Conservation (phyloP, 2,888 invertebrate species). For the Parnassius mnemosyne region DNA sequence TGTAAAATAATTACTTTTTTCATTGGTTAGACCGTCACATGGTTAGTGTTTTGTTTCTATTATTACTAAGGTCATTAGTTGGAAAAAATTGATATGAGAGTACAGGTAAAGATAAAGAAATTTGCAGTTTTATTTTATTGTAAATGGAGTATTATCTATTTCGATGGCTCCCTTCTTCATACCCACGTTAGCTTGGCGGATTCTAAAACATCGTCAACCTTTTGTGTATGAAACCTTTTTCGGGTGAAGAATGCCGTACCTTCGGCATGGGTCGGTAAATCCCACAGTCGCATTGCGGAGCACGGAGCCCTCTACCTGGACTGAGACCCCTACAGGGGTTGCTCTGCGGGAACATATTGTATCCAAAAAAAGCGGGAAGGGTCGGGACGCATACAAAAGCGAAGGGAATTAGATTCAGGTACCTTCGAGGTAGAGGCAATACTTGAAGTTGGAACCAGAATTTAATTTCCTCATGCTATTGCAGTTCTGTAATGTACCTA, state of each 20-base stretch:
- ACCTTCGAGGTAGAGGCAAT: slow-evolving; percentile 27
- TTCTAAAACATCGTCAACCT: slow-evolving; percentile 28
- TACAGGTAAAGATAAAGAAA: slow-evolving; percentile 18
- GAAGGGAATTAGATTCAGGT: slow-evolving; percentile 47
- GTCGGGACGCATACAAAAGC: slow-evolving; percentile 60
- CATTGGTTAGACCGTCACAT: background rate
- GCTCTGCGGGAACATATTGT: slow-evolving; percentile 63
- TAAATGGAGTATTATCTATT: slow-evolving; percentile 10
- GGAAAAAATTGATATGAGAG: slow-evolving; percentile 16
- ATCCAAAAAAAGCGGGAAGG: slow-evolving; percentile 72
- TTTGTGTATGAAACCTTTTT: slow-evolving; percentile 39
- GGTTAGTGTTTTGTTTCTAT: slow-evolving; percentile 15
- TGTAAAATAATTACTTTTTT: too few relatives aligned
- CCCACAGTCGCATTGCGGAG: slow-evolving; percentile 49
- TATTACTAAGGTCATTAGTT: slow-evolving; percentile 6
- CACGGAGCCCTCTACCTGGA: slow-evolving; percentile 66
- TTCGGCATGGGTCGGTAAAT: slow-evolving; percentile 49
- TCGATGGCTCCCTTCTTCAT: slow-evolving; percentile 1
- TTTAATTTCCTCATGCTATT: background rate
- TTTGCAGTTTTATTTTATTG: background rate
- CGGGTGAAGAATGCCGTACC: slow-evolving; percentile 48
- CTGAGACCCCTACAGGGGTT: slow-evolving; percentile 53
- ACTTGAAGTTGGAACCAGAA: slow-evolving; percentile 11
- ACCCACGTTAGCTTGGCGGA: slow-evolving; percentile 26
- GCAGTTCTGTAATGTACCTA: background rate